A percentile compares a stretch with the other conserved stretches of the same genome.
phyloP scores from a whole-genome alignment of 1,140 invertebrate species.

The Apolygus lucorum region DNA sequence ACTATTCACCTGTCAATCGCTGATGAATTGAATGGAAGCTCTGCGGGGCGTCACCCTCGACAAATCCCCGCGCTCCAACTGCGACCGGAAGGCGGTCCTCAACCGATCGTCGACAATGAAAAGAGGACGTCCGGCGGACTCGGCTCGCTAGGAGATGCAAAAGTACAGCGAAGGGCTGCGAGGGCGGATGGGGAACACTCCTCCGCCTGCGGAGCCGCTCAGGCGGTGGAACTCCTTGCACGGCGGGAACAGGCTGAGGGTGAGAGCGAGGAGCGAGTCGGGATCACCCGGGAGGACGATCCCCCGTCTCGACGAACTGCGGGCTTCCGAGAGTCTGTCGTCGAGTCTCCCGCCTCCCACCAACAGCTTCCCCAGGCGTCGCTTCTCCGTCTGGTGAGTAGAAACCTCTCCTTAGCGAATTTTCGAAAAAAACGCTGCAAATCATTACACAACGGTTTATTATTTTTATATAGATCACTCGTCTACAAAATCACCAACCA shows the following conservation, averaged over 20 bases:
- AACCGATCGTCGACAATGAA: neutral
- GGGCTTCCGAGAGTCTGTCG: conserved; percentile 35
- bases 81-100: neutral
- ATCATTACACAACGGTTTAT: no score
- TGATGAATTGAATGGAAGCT: neutral
- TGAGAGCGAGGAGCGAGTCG: conserved; percentile 22
- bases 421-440: no score
- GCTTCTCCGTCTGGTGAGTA: conserved; percentile 48
- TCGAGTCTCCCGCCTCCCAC: conserved; percentile 32
- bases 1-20: neutral
- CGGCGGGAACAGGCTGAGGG: conserved; percentile 16
- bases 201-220: conserved; percentile 37
- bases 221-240: conserved; percentile 50
- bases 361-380: conserved; percentile 35
- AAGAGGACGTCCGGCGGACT: neutral
- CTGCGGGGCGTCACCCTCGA: neutral
- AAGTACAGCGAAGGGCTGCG: conserved; percentile 34
- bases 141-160: conserved; percentile 1
- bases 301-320: conserved; percentile 31
- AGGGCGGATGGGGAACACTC: conserved; percentile 11
- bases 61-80: neutral
- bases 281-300: conserved; percentile 20
- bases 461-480: no score
- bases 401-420: no score
- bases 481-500: no score